Base-by-base conservation (phyloP, 2,797 vertebrate genomes). In the Malurus splendens region DNA sequence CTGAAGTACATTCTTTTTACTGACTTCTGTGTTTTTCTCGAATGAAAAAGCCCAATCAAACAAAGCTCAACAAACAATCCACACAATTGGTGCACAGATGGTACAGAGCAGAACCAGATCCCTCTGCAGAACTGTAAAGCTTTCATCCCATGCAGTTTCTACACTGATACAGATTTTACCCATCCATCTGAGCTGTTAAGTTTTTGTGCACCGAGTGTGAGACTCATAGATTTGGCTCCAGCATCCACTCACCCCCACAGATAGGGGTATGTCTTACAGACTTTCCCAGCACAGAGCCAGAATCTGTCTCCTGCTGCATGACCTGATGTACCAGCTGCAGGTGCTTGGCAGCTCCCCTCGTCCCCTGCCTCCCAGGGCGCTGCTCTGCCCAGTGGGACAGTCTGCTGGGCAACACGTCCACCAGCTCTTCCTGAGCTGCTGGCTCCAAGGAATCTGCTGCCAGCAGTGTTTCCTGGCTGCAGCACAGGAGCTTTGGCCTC, bases 131-230 rank as follows among this genome's bases (percentile, higher is more conserved):
- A 89, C 74, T 93, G 92, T 74, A 91, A 89, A 90, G 85, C 80
- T 93, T 93, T 87, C 89, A 92, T 94, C 56, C 71, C 44, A 76
- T 86, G 83, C 77, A 70, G 74, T 91, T 91, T 92, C 89, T 86
- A 62, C 82, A 60, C 89, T 19, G 71, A 78, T 93, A 72, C 8
- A 93, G 89, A 86, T 93, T 95, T 84, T 93, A 84, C 77, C 87
- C 92, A 93, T 93, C 94, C 92, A 94, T 95, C 93, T 95, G 94
- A 94, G 94, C 94, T 95, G 94, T 78, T 90, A 94, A 90, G 86
- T 92, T 94, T 92, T 92, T 44, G 70, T 92, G 80, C 91, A 66
- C 48, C 0, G 45, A 94, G 94, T 94, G 94, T 94, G 93, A 95
- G 94, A 95, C 94, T 95, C 93, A 93, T 16, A 87, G 89, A 90